Evolutionary conservation across 92 coral and sea anemone species (phyloP).

Genomic region (Epizoanthus scotinus): DNA sequence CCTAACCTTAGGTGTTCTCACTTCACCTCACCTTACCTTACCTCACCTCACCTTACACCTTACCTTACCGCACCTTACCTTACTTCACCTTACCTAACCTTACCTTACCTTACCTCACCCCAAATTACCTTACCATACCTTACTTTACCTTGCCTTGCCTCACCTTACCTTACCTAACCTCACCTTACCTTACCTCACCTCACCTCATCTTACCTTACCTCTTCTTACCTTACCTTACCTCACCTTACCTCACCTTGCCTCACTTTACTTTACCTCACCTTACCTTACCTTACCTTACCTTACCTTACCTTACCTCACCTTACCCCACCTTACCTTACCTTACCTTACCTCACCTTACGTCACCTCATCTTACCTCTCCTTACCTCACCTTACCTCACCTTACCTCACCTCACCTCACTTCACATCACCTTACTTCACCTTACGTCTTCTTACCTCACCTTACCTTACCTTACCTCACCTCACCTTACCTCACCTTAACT

Average conservation of each 20-base stretch:
- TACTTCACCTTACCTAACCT: neutral
- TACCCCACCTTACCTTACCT: constrained; percentile 30
- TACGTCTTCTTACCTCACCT: neutral
- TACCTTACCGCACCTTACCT: neutral
- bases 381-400: constrained; percentile 21
- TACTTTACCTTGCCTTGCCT: constrained; percentile 3
- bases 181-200: constrained; percentile 21
- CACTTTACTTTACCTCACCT: constrained; percentile 22
- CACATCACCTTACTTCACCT: neutral
- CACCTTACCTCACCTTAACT: neutral
- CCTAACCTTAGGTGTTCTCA: neutral
- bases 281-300: constrained; percentile 33
- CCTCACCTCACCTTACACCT: neutral
- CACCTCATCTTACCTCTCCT: constrained; percentile 13
- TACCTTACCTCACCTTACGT: constrained; percentile 11
- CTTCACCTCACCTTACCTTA: neutral
- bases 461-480: neutral
- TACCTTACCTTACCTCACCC: neutral
- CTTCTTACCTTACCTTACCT: constrained; percentile 6
- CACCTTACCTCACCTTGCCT: neutral
- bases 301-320: constrained; percentile 16
- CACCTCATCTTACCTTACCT: constrained; percentile 9
- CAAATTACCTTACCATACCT: neutral
- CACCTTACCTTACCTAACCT: constrained; percentile 2
- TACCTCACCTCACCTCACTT: neutral